Evolutionary conservation across 2,113 vertebrate species (phyloP).

Genomic region (Bolborhynchus lineola): DNA sequence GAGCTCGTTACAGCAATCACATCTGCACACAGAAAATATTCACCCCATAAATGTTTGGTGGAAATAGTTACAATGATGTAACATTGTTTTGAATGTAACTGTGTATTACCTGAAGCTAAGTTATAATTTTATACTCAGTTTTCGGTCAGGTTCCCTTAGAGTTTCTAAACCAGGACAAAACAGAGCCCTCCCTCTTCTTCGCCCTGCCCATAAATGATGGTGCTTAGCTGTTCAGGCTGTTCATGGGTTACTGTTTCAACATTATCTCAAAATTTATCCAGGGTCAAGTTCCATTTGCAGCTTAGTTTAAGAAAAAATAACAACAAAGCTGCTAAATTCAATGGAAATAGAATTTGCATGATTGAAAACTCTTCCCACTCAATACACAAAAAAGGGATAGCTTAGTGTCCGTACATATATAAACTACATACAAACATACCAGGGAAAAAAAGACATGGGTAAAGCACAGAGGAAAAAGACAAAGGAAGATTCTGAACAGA

Average conservation of each 20-base stretch:
- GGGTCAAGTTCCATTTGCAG: background rate
- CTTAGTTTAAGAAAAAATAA: background rate
- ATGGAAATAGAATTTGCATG: background rate
- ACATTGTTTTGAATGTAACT: background rate
- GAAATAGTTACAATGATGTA: background rate
- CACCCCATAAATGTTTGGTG: background rate
- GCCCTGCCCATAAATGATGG: background rate
- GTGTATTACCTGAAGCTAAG: background rate
- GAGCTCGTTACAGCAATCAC: background rate
- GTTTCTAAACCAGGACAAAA: background rate
- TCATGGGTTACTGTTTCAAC: background rate
- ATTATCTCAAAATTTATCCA: background rate
- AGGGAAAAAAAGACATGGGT: background rate
- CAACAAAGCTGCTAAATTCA: background rate
- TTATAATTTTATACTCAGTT: background rate
- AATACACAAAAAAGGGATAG: background rate
- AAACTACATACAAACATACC: background rate
- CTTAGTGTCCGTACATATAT: background rate
- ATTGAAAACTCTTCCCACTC: background rate
- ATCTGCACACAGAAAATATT: background rate
- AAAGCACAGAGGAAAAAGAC: background rate
- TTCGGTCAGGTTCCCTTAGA: background rate
- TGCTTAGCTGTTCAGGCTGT: background rate
- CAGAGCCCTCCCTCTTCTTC: background rate
- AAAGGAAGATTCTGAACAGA: background rate